Base-by-base conservation (phyloP, 2,888 invertebrate species). In the Drosophila putrida region DNA sequence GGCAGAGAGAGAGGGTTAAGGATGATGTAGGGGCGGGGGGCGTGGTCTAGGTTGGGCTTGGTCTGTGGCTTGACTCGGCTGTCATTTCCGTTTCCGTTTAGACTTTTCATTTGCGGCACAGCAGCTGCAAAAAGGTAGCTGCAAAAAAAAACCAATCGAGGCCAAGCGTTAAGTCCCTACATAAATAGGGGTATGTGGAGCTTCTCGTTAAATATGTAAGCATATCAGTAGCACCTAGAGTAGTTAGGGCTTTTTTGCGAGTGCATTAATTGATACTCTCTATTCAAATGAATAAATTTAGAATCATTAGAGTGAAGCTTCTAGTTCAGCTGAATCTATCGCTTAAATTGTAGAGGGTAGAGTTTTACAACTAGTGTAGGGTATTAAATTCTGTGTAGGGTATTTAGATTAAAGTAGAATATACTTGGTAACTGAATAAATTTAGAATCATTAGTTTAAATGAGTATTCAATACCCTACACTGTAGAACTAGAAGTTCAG, bases 41-140 rank as follows among this genome's bases (percentile, higher is more conserved):
- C 6, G 13, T 31, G 27, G 41, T n/a, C 33, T n/a, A 11, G 46
- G n/a, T 10, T 4, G 36, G 43, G 9, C 25, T 47, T 57, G 15
- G 38, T 38, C 44, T 62, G 69, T 50, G 57, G 38, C 53, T 49
- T 41, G 49, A 55, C 49, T 62, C 43, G 73, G 61, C 76, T 76
- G 73, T 63, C 76, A 73, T 77, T 76, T 76, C 70, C 73, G 60
- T 70, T 76, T 73, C 70, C 70, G 74, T 62, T 77, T 70, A 65
- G 69, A 72, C 59, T 69, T 76, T 76, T 69, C 72, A 64, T 61
- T 75, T 71, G 70, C 38, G 36, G 51, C 44, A 35, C 57, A 53
- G 53, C 44, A 71, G 53, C 55, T 58, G 61, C n/a, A 38, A 50
- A 41, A 72, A 67, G 60, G 54, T 41, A 71, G 55, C 54, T 57